Conservation (phyloP, 2,113 vertebrate genomes). For the Crotalus horridus region DNA sequence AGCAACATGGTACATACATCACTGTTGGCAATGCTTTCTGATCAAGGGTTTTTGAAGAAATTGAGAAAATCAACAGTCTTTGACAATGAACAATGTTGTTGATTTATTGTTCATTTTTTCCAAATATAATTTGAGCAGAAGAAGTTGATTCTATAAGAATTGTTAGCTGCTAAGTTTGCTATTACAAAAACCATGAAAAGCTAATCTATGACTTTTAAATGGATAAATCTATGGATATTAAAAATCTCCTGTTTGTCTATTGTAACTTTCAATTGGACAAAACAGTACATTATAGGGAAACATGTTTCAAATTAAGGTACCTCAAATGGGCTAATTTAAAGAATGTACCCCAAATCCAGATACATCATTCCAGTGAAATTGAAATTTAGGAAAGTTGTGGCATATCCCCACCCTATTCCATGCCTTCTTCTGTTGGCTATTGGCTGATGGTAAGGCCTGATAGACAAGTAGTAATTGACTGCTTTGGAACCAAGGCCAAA, state of each 20-base stretch:
- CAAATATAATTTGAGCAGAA: neutral
- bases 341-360: neutral
- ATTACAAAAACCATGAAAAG: neutral
- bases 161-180: neutral
- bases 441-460: neutral
- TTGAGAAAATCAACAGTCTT: neutral
- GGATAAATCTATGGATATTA: neutral
- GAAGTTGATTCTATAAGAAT: neutral
- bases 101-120: neutral
- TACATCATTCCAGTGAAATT: neutral
- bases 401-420: neutral
- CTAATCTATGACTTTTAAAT: neutral
- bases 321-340: neutral
- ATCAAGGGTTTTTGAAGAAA: neutral
- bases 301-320: neutral
- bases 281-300: neutral
- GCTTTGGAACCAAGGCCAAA: neutral
- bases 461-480: neutral
- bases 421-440: neutral
- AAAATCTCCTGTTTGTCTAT: neutral
- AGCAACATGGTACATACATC: neutral
- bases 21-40: neutral
- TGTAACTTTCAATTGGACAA: neutral
- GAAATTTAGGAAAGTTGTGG: neutral
- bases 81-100: neutral